Conservation (phyloP, 1,140 invertebrate species). For the Drosophila aff. region DNA sequence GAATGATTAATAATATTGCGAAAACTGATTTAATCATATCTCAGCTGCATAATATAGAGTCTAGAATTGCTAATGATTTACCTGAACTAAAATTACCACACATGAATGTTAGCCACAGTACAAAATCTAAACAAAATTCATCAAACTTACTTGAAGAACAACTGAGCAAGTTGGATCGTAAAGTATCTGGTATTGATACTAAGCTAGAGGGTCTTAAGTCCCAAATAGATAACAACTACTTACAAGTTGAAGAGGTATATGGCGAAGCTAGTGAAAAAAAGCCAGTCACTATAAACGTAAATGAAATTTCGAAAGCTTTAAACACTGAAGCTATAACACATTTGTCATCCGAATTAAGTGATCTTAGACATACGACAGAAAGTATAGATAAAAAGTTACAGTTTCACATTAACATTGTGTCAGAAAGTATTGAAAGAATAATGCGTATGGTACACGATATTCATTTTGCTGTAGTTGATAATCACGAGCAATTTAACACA, state of each 20-base stretch:
- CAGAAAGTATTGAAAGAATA: conserved; percentile 91
- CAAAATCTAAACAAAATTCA: conserved; percentile 28
- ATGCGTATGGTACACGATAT: conserved; percentile 92
- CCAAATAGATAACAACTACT: conserved; percentile 92
- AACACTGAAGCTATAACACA: conserved; percentile 91
- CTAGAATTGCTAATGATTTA: conserved; percentile 88
- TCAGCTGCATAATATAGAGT: conserved; percentile 90
- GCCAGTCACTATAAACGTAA: conserved; percentile 91
- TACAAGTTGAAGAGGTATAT: conserved; percentile 92
- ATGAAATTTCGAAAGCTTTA: conserved; percentile 92
- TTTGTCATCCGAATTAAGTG: conserved; percentile 90
- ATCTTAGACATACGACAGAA: conserved; percentile 90
- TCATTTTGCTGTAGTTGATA: conserved; percentile 91
- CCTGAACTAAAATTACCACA: conserved; percentile 7
- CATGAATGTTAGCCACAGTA: conserved; percentile 22
- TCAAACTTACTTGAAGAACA: conserved; percentile 86
- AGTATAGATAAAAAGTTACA: conserved; percentile 93
- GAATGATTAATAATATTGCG: conserved; percentile 92
- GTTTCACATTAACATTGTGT: conserved; percentile 93
- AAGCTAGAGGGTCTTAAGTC: conserved; percentile 92
- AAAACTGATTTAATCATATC: conserved; percentile 93
- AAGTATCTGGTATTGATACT: conserved; percentile 92
- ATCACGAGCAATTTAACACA: conserved; percentile 82
- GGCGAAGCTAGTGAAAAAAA: conserved; percentile 94
- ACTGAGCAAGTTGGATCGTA: conserved; percentile 90